Evolutionary conservation across 2,888 invertebrate species (phyloP), one percentile per base, ranked within the genome.

Genomic region (Mimachlamys varia): DNA sequence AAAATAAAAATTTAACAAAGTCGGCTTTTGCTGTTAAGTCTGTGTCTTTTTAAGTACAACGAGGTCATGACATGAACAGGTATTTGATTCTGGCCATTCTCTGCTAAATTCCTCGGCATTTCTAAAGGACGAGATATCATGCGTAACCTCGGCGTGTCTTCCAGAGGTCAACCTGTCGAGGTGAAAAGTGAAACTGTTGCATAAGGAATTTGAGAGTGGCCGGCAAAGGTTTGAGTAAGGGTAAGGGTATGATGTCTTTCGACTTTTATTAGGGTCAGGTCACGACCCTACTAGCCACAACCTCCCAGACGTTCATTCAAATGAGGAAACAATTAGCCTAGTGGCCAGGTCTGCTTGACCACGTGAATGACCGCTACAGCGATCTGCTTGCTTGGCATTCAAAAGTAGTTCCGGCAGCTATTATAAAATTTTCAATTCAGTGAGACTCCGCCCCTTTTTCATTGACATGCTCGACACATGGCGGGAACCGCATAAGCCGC

Each of bases 401-500:
- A 76, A 76, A 76, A 76, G 76, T 76, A 76, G 76, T 76, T 27
- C 76, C 76, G 76, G 76, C 76, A 76, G 76, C 76, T 27, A 76
- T 27, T 33, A 76, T 76, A 76, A 76, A 76, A 76, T 27, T 76
- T 76, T 33, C 76, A 22, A 76, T 76, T 12, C 12, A 76, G 27
- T 10, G 5, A 12, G 76, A 76, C 76, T 76, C 76, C 76, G 27
- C 76, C 76, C 76, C 27, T 3, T 76, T 58, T 76, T 76, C 76
- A 76, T 76, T 76, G 76, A 76, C 27, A 76, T 76, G 33, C 33
- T 76, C 76, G 76, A 76, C 76, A 76, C 76, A 76, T 76, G 76
- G 76, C 76, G 76, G 76, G 76, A 76, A 76, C 27, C 27, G 33
- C 12, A 12, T 22, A 33, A 76, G 33, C 27, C 76, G 19, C 76